phyloP scores from a whole-genome alignment of 2,113 vertebrate species.

The Alligator mississippiensis region DNA sequence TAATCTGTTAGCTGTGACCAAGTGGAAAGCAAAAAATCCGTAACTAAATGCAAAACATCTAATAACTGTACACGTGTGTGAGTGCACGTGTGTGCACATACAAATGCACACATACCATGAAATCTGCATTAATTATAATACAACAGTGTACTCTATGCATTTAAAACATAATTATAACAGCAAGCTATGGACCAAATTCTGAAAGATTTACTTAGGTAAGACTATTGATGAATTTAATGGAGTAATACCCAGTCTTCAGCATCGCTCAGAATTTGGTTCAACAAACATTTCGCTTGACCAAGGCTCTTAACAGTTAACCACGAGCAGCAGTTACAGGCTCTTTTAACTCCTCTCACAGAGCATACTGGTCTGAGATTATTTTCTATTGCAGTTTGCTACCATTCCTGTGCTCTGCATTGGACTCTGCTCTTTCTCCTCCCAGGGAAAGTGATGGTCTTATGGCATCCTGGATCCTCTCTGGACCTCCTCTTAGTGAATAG shows the following conservation, averaged over 20 bases:
- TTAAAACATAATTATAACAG: not conserved
- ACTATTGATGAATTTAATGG: not conserved
- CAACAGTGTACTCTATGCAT: not conserved
- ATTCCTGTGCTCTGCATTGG: constrained; percentile 36
- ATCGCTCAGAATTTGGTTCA: not conserved
- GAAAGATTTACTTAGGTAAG: not conserved
- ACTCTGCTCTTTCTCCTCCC: not conserved
- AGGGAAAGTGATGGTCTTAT: constrained; percentile 49
- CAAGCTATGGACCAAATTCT: not conserved
- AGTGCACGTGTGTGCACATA: not conserved
- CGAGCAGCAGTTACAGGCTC: not conserved
- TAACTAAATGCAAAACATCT: not conserved
- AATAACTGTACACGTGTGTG: not conserved
- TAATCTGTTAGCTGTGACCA: constrained; percentile 5
- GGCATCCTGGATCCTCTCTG: constrained; percentile 60
- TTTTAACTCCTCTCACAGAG: not conserved
- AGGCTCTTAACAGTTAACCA: not conserved
- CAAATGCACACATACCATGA: not conserved
- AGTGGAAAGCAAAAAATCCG: not conserved
- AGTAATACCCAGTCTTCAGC: not conserved
- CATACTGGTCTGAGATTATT: constrained; percentile 23
- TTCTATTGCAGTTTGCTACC: constrained; percentile 38
- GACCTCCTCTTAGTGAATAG: constrained; percentile 68
- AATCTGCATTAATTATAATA: not conserved
- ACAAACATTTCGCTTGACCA: not conserved